Evolutionary conservation across 1,140 invertebrate genomes (phyloP).

Genomic region (Ridgeia piscesae): DNA sequence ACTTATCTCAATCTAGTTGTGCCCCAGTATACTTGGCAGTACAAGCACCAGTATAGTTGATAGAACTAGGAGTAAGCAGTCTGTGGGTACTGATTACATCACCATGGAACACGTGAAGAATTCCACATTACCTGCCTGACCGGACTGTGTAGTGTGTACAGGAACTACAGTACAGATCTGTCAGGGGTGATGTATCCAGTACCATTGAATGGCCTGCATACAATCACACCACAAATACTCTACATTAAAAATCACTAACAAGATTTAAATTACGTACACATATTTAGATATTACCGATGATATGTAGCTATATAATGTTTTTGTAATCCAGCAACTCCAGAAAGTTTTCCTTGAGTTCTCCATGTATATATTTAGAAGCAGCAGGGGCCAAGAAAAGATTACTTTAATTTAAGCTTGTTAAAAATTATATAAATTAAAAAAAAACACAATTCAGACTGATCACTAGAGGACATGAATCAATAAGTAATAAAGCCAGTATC

Average conservation of each 20-base stretch:
- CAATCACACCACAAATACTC: not conserved
- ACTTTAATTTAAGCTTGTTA: too few relatives aligned
- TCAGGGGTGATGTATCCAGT: not conserved
- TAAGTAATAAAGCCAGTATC: not conserved
- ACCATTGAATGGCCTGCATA: not conserved
- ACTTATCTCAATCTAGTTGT: not conserved
- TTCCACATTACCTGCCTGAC: not conserved
- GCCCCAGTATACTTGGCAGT: not conserved
- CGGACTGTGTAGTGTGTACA: not conserved
- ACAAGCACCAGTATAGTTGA: not conserved
- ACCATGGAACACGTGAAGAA: not conserved
- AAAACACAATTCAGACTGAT: not conserved
- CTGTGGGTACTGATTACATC: not conserved
- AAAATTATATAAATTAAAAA: not conserved
- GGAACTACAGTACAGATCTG: not conserved
- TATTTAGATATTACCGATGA: too few relatives aligned
- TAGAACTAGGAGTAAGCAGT: not conserved
- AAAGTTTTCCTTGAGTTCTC: not conserved
- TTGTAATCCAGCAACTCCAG: not conserved
- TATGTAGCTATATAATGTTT: not conserved
- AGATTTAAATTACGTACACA: not conserved
- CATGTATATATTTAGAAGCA: not conserved
- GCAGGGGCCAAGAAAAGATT: too few relatives aligned
- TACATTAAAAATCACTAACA: not conserved
- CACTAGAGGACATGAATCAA: not conserved